Conservation (phyloP, 2,888 invertebrate genomes). For the Resseliella maxima region DNA sequence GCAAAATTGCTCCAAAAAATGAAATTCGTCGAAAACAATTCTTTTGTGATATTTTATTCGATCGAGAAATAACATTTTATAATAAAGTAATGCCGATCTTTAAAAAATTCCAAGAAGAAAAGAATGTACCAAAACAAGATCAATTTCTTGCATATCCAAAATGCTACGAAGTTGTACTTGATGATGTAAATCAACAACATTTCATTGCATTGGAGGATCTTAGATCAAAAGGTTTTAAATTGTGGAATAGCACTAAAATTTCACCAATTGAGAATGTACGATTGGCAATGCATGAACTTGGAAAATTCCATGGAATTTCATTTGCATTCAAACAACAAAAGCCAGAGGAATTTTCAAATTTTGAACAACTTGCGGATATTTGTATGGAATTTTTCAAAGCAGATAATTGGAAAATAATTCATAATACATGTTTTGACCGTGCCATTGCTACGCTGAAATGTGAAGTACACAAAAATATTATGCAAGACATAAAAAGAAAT, state of each 20-base stretch:
- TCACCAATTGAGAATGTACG: neutral
- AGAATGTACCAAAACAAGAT: neutral
- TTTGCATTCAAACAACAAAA: neutral
- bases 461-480: neutral
- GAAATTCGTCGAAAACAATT: constrained; percentile 25
- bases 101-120: constrained; percentile 54
- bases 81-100: constrained; percentile 47
- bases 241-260: neutral
- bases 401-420: neutral
- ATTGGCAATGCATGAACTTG: neutral
- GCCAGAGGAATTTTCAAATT: neutral
- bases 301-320: neutral
- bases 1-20: constrained; percentile 55
- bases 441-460: neutral
- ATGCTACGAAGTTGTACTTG: neutral
- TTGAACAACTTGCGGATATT: neutral
- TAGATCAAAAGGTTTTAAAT: neutral
- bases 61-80: constrained; percentile 38
- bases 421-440: neutral
- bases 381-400: neutral
- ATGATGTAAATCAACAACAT: neutral
- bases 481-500: neutral
- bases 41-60: neutral
- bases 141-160: constrained; percentile 39
- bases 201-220: neutral